Evolutionary conservation across 1,140 invertebrate genomes (phyloP).

Genomic region (Drosophila subpulchrella): DNA sequence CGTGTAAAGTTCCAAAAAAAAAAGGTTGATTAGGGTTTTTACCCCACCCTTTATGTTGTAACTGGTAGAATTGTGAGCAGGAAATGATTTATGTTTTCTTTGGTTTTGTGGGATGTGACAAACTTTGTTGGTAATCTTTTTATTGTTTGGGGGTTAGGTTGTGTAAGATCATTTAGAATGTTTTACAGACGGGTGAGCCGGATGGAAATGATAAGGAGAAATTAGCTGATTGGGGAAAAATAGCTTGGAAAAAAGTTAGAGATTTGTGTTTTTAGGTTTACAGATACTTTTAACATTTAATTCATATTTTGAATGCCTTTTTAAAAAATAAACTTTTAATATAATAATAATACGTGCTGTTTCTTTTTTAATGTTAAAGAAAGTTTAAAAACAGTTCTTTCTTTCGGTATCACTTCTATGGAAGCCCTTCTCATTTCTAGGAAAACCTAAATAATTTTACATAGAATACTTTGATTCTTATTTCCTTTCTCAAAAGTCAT

Average conservation of each 20-base stretch:
- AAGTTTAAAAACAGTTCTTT: too few species aligned
- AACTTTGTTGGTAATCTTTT: constrained; percentile 22
- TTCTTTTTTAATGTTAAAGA: not conserved
- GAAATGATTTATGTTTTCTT: constrained; percentile 55
- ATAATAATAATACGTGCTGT: not conserved
- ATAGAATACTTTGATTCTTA: not conserved
- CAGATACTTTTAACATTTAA: not conserved
- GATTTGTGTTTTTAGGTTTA: not conserved
- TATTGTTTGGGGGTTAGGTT: constrained; percentile 9
- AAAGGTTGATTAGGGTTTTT: constrained; percentile 12
- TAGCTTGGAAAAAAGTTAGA: not conserved
- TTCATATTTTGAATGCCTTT: not conserved
- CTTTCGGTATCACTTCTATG: not conserved
- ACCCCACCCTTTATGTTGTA: not conserved
- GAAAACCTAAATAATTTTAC: not conserved
- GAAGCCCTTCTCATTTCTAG: not conserved
- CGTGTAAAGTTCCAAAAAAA: constrained; percentile 23
- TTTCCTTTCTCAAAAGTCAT: constrained; percentile 32
- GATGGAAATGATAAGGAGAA: constrained; percentile 51
- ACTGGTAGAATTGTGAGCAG: constrained; percentile 47
- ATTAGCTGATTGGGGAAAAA: constrained; percentile 7
- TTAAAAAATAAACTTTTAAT: too few species aligned
- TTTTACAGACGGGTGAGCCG: constrained; percentile 40
- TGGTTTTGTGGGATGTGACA: constrained; percentile 31
- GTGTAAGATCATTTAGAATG: constrained; percentile 39